Conservation (phyloP, 2,888 invertebrate species). For the Lordiphosa fenestrarum region DNA sequence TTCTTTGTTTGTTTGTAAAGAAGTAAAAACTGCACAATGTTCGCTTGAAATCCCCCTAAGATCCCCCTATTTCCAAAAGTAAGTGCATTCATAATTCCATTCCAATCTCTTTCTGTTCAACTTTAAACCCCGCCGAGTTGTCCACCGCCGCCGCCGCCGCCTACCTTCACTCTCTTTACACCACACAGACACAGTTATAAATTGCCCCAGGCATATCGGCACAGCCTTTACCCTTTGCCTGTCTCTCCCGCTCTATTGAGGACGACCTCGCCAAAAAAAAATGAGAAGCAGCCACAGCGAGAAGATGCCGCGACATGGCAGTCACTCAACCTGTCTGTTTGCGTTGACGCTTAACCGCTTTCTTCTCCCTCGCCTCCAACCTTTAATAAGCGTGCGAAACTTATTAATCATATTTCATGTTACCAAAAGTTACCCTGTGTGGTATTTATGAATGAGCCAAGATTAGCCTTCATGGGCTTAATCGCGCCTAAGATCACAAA, state of each 20-base stretch:
- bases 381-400: conserved; percentile 69
- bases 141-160: no score
- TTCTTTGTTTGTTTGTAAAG: no score
- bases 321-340: conserved; percentile 49
- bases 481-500: conserved; percentile 63
- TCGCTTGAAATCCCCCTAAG: no score
- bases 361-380: conserved; percentile 40
- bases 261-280: conserved; percentile 8
- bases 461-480: conserved; percentile 63
- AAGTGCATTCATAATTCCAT: no score
- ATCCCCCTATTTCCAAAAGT: no score
- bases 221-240: conserved; percentile 13
- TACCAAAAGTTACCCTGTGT: conserved; percentile 42
- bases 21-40: no score
- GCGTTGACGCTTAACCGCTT: conserved; percentile 33
- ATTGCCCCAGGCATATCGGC: conserved; percentile 11
- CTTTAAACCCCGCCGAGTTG: conserved; percentile 10
- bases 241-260: conserved; percentile 1
- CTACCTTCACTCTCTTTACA: neutral
- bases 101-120: neutral
- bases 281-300: conserved; percentile 2
- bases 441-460: conserved; percentile 64
- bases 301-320: conserved; percentile 28
- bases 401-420: conserved; percentile 65
- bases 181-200: conserved; percentile 6